Conservation (phyloP, 2,797 vertebrate genomes). For the Chiropotes sagulatus region DNA sequence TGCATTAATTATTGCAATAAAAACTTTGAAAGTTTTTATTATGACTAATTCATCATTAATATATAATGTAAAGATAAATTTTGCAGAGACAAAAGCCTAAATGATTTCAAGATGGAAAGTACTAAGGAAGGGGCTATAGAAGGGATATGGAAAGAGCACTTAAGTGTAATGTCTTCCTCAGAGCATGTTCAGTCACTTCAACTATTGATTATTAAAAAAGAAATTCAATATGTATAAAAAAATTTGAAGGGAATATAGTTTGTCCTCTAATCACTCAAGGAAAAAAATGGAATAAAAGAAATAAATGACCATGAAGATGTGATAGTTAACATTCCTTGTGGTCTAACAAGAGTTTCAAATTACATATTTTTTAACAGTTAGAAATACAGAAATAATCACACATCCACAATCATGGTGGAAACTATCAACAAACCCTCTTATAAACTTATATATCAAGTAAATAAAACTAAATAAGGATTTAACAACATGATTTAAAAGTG, state of each 20-base stretch:
- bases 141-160: background rate
- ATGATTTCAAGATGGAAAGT: constrained; percentile 27
- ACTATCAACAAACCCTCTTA: background rate
- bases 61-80: background rate
- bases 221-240: background rate
- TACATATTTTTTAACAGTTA: background rate
- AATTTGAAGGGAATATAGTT: background rate
- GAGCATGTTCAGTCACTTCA: background rate
- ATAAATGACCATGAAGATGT: background rate
- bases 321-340: background rate
- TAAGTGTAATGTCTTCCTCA: background rate
- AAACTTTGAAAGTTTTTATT: background rate
- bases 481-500: background rate
- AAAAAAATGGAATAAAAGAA: background rate
- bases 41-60: constrained; percentile 14
- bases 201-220: background rate
- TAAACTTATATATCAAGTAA: background rate
- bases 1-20: background rate
- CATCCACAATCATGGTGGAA: background rate
- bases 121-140: background rate
- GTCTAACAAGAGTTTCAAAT: background rate
- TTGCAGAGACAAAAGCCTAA: constrained; percentile 38
- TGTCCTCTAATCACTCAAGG: background rate
- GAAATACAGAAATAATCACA: background rate
- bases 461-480: background rate